Evolutionary conservation across 2,888 invertebrate species (phyloP), one percentile per base, ranked within the genome.

Genomic region (Dynastes hyllus): DNA sequence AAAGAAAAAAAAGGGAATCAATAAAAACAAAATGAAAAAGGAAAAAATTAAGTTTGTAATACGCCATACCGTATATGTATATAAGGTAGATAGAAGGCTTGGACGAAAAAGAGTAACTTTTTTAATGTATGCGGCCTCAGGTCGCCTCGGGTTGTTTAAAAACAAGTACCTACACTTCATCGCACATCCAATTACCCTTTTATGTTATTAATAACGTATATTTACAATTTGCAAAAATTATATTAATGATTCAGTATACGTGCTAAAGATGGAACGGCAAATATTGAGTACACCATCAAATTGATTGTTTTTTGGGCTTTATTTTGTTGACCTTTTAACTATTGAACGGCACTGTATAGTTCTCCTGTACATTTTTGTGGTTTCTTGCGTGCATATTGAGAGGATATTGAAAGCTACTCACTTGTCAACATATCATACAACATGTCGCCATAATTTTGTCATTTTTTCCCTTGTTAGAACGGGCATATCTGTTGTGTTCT

Each of bases 391-490:
- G 82, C 82, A 22, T 69, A 50, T 69, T 45, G 45, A 78, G 76
- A 78, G 80, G 80, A 84, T 84, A 83, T 84, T 83, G 84, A 82
- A 55, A 85, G 83, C 84, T 83, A 86, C 85, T 87, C 85, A 86
- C 86, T 86, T 88, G 88, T 88, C 88, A 88, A 88, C 88, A 87
- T 88, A 87, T 88, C 88, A 87, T 83, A 83, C 88, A 87, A 85
- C 87, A 87, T 88, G 88, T 87, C 86, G 87, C 79, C 73, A 70
- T 75, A 76, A 78, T 83, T 81, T 76, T 73, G 58, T 78, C 66
- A 71, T 79, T 75, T 80, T 51, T 71, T 37, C 16, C 55, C 32
- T 8, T 6, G 8, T 61, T 61, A 9, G 61, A 61, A 61, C 9
- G 29, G 27, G 11, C 32, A 37, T 37, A 5, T 37, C 32, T 22